phyloP scores from a whole-genome alignment of 2,113 vertebrate species.

The Sterrhoptilus dennistouni region DNA sequence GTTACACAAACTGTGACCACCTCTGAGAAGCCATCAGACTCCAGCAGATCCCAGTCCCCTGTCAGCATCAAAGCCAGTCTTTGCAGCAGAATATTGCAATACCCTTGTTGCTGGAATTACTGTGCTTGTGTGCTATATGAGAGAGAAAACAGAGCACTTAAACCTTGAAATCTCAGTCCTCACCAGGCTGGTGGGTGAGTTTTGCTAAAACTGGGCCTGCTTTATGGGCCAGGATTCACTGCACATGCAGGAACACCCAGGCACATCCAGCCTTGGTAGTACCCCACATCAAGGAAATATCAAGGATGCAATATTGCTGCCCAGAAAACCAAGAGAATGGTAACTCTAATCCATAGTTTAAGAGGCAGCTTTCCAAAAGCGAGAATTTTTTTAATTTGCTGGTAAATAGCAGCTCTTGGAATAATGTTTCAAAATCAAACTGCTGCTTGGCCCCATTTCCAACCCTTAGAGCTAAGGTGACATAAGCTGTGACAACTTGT shows the following conservation, averaged over 20 bases:
- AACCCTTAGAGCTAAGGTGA: background rate
- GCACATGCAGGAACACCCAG: accelerated
- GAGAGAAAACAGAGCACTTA: background rate
- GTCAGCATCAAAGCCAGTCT: background rate
- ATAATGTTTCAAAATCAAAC: background rate
- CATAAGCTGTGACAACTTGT: background rate
- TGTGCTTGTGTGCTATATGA: accelerated
- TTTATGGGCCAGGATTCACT: background rate
- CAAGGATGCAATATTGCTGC: background rate
- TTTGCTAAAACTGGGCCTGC: background rate
- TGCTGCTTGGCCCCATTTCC: background rate
- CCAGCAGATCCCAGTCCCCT: background rate
- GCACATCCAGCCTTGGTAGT: background rate
- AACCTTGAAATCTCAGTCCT: background rate
- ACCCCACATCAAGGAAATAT: background rate
- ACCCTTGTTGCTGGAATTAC: background rate
- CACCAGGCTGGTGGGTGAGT: background rate
- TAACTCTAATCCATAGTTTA: background rate
- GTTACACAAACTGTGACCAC: background rate
- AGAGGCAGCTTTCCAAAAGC: background rate
- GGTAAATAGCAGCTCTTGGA: background rate
- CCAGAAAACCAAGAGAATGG: background rate
- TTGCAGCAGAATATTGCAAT: background rate
- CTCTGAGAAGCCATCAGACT: background rate
- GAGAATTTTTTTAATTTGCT: background rate